Conservation (phyloP, 2,888 invertebrate genomes). For the Phengaris arion region DNA sequence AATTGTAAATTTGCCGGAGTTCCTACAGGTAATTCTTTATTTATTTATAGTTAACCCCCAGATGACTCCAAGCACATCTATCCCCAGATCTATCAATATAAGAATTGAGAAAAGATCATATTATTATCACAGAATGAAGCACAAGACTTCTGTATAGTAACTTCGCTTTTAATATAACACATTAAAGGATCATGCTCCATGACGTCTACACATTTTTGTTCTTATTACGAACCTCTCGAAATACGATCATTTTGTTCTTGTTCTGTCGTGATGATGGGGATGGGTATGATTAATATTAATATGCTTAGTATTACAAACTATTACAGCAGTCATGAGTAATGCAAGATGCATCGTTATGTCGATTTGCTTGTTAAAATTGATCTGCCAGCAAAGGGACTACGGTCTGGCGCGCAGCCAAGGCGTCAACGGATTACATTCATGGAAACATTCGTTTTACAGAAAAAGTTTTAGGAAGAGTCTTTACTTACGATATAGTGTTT, state of each 20-base stretch:
- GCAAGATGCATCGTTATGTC: constrained; percentile 5
- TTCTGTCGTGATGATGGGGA: neutral
- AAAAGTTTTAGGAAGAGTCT: too few relatives aligned
- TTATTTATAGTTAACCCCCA: too few relatives aligned
- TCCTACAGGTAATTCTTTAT: too few relatives aligned
- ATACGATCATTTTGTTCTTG: neutral
- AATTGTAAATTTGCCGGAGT: too few relatives aligned
- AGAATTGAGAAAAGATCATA: too few relatives aligned
- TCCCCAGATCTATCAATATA: too few relatives aligned
- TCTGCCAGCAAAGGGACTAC: constrained; percentile 32
- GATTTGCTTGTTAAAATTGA: constrained; percentile 18
- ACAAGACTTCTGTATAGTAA: too few relatives aligned
- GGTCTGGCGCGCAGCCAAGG: constrained; percentile 55
- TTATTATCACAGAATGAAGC: too few relatives aligned
- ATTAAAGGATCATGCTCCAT: neutral
- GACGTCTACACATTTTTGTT: too few relatives aligned
- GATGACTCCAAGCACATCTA: too few relatives aligned
- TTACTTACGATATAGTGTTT: neutral
- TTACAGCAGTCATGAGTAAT: constrained; percentile 1
- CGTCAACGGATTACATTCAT: constrained; percentile 40
- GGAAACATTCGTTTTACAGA: neutral
- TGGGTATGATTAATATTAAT: neutral
- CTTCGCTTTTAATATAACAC: too few relatives aligned
- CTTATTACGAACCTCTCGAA: neutral
- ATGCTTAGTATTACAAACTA: neutral